Percentiles rank a stretch among this genome's conserved stretches.
These are phyloP conservation scores for Cariama cristata DNA, from an alignment of 2,113 vertebrate genomes.

Conservation along the genomic window DNA sequence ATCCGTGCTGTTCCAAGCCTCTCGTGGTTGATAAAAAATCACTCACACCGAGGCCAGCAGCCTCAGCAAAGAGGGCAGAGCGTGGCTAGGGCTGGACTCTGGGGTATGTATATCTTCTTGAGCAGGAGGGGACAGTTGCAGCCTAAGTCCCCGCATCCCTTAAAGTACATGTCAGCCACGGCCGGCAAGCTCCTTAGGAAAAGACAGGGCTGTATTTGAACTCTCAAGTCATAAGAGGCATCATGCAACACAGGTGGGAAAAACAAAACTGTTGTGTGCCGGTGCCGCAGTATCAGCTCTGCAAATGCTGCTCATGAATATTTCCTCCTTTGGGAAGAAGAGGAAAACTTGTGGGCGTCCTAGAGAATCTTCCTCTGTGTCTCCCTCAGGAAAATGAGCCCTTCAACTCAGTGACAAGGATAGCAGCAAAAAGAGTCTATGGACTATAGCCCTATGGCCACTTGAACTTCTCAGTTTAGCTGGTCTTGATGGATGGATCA, in stretches of 20 bases:
- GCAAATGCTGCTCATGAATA: background rate
- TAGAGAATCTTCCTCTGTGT: background rate
- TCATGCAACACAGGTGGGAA: background rate
- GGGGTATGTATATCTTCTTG: too few species aligned
- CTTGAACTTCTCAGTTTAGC: background rate
- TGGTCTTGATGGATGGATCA: background rate
- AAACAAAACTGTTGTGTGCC: background rate
- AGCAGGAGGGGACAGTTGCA: background rate
- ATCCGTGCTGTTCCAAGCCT: background rate
- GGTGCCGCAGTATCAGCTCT: background rate
- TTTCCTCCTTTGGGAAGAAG: background rate
- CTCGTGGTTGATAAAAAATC: background rate
- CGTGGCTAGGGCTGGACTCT: background rate
- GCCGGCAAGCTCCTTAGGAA: background rate
- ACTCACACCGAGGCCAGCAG: background rate
- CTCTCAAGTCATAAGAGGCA: background rate
- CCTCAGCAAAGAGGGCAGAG: background rate
- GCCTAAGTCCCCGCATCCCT: background rate
- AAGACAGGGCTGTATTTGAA: fast-evolving
- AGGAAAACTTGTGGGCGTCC: background rate
- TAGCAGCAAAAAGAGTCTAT: background rate
- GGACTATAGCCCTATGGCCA: background rate
- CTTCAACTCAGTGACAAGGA: background rate
- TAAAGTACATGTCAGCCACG: fast-evolving
- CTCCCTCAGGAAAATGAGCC: background rate